Base-by-base conservation (phyloP, 2,113 vertebrate species). In the Mionectes macconnelli region DNA sequence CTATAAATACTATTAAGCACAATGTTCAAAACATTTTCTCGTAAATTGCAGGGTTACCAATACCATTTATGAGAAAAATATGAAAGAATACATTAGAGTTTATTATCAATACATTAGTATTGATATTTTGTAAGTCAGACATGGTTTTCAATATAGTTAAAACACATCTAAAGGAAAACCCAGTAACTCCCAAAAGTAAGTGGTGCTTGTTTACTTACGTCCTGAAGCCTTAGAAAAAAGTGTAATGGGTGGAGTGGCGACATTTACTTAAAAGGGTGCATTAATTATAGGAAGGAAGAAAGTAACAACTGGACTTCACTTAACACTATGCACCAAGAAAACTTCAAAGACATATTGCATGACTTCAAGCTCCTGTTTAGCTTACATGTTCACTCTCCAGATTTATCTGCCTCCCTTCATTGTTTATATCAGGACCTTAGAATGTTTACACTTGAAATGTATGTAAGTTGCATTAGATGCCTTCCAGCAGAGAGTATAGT, bases 201-300 rank as follows among this genome's bases (percentile, higher is more conserved):
- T 49, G 47, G 13, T 40, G 27, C n/a, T 85, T 84, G 14, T 86
- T 91, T 74, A 30, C 44, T 89, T 78, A 68, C 44, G 31, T 84
- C 37, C 70, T 44, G 52, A 89, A 87, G 44, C 12, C 30, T 77
- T 86, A 83, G 35, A 64, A 94, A 64, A 74, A 79, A 74, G 12
- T 14, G 16, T 31, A 57, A 63, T n/a, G 55, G 49, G 56, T 85
- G 62, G 88, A 63, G 27, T 67, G 33, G 33, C 50, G 39, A 76
- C 56, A 40, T 87, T 82, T 75, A 76, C 49, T 79, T 95, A 40
- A 94, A 93, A 85, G 78, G 45, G 12, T 64, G 31, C 37, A 68
- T 85, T 91, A 91, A 79, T 87, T 82, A 60, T 82, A 82, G 69
- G 62, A 96, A 90, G 40, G 57, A 70, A 87, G 64, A 93, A 89